A percentile compares a stretch with the other conserved stretches of the same genome.
Conservation (phyloP, 1,140 invertebrate genomes). For the Ostrea denselamellosa region DNA sequence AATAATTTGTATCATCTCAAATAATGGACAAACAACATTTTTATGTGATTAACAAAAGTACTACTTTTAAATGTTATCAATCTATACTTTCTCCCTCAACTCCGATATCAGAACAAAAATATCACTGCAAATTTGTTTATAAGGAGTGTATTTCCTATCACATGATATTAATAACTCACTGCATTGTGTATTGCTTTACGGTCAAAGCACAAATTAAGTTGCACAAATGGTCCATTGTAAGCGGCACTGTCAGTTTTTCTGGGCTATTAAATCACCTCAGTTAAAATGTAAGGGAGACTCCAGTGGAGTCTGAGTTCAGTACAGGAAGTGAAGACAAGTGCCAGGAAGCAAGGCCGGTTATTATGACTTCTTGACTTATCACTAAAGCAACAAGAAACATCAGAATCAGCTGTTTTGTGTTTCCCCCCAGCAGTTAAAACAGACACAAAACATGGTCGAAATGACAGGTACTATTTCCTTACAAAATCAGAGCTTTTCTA, state of each 20-base stretch:
- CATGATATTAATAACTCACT: neutral
- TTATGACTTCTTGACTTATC: constrained; percentile 27
- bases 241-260: neutral
- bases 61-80: no score
- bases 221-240: neutral
- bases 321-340: neutral
- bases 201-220: neutral
- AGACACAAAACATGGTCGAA: constrained; percentile 15
- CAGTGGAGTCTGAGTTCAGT: neutral
- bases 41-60: no score
- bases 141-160: constrained; percentile 23
- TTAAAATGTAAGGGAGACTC: neutral
- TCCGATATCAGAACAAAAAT: neutral
- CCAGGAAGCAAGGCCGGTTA: no score
- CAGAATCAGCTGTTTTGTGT: neutral
- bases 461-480: neutral
- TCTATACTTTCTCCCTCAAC: neutral
- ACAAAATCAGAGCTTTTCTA: neutral
- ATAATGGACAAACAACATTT: no score
- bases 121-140: neutral
- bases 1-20: no score
- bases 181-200: neutral
- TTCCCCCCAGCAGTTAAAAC: neutral
- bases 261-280: neutral
- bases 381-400: constrained; percentile 8